phyloP scores from a whole-genome alignment of 2,888 invertebrate genomes.

The Odontomyia ornata region DNA sequence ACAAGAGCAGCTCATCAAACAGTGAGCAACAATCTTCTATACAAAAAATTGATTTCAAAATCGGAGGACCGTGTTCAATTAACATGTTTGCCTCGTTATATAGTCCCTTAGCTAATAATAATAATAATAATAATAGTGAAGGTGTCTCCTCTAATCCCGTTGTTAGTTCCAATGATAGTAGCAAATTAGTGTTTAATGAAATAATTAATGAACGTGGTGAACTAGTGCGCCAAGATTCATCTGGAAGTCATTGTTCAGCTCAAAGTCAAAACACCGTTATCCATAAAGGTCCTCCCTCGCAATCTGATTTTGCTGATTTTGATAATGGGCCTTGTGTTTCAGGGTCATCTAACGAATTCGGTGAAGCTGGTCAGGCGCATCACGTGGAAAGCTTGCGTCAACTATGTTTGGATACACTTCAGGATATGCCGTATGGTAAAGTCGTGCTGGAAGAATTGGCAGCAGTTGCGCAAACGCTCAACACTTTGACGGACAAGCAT shows the following conservation, averaged over 20 bases:
- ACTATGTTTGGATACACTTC: constrained; percentile 72
- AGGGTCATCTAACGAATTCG: constrained; percentile 50
- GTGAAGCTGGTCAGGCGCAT: constrained; percentile 50
- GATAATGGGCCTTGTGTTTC: constrained; percentile 63
- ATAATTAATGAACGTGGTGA: constrained; percentile 24
- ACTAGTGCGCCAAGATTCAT: constrained; percentile 66
- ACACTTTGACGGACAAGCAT: constrained; percentile 49
- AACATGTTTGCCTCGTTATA: constrained; percentile 47
- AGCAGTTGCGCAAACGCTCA: constrained; percentile 67
- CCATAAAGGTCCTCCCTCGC: constrained; percentile 63
- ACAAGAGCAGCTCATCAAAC: not conserved
- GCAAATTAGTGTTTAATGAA: not conserved
- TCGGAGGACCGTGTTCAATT: constrained; percentile 49
- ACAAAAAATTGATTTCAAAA: constrained; percentile 43
- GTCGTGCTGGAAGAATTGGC: constrained; percentile 76
- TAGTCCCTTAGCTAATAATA: constrained; percentile 41
- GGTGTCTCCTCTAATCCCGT: not conserved
- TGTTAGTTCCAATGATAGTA: not conserved
- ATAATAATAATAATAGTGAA: constrained; percentile 17
- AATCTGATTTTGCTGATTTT: constrained; percentile 70
- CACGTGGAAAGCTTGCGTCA: constrained; percentile 67
- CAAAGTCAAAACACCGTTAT: constrained; percentile 66
- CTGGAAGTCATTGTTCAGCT: constrained; percentile 72
- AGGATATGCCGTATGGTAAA: constrained; percentile 74
- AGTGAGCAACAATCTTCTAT: not conserved